Evolutionary conservation across 2,113 vertebrate species (phyloP), one percentile per base, ranked within the genome.

Genomic region (Carettochelys insculpta): DNA sequence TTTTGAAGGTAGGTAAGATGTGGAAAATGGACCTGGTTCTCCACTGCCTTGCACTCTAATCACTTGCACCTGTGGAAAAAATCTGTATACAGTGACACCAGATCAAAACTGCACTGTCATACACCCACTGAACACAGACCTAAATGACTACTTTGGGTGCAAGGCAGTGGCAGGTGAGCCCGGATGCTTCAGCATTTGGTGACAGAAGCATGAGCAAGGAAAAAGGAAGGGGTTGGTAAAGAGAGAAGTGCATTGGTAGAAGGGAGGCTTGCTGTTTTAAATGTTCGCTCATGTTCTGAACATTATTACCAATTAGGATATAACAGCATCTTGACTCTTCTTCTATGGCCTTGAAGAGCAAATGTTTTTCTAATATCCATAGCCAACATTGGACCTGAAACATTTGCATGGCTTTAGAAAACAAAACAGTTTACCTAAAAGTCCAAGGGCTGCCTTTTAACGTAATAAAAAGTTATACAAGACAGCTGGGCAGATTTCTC

Each of bases 221-320:
- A 4, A 89, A 80, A 34, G 77, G 2, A n/a, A 29, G 7, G n/a
- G 25, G 1, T 29, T 75, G 7, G 2, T 58, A 87, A 73, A 38
- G 17, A 34, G 53, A 82, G 50, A 77, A 92, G 71, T 3, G 25
- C 61, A 65, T 65, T 5, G 2, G 2, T 31, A 61, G 53, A 65
- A 5, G 51, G 4, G 14, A 65, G 6, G 31, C 13, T 11, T 1
- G 31, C 3, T 38, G 77, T 53, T 83, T 48, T 71, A 51, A 2
- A 76, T 68, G n/a, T 48, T 83, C 9, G 12, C 45, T 7, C n/a
- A n/a, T 0, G 54, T n/a, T 65, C n/a, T 38, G 61, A 65, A 13
- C 14, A 85, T 12, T 16, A 41, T 41, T n/a, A 73, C n/a, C 12
- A 4, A 3, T 5, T 85, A 11, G 25, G 47, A 65, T 84, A 2